A percentile compares a stretch with the other conserved stretches of the same genome.
Evolutionary conservation across 30 jellyfish, hydroid and myxozoan genomes (phyloP).

Genomic region (Sanderia malayensis): DNA sequence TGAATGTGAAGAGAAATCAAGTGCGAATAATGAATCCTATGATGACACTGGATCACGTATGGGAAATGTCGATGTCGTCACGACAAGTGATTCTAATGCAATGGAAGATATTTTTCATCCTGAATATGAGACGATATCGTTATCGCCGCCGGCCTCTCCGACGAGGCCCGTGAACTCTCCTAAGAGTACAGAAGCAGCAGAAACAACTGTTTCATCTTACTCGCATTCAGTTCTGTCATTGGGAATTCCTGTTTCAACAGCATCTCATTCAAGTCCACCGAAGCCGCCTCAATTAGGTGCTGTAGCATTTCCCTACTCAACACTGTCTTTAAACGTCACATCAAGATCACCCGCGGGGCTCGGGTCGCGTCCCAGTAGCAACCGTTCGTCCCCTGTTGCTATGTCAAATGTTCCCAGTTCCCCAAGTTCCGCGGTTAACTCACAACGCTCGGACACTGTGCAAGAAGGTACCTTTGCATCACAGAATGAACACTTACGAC

Average conservation of each 20-base stretch:
- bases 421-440: constrained; percentile 6
- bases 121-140: constrained; percentile 52
- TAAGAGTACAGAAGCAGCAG: constrained; percentile 14
- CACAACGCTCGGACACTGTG: constrained; percentile 5
- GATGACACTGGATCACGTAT: not conserved
- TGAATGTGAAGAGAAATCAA: not conserved
- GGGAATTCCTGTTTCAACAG: constrained; percentile 5
- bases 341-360: constrained; percentile 57
- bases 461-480: constrained; percentile 2
- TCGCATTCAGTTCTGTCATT: constrained; percentile 50
- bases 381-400: constrained; percentile 66
- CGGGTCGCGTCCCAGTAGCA: constrained; percentile 69
- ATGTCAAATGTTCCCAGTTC: constrained; percentile 27
- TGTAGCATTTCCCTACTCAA: constrained; percentile 84
- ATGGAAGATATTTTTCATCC: constrained; percentile 14
- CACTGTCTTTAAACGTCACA: constrained; percentile 69
- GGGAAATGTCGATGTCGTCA: not conserved
- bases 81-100: not conserved
- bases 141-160: constrained; percentile 96
- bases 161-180: constrained; percentile 45
- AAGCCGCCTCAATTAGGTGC: constrained; percentile 22
- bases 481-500: constrained; percentile 45
- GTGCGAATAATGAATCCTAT: not conserved
- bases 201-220: constrained; percentile 6
- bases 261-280: constrained; percentile 31